phyloP scores from a whole-genome alignment of 2,888 invertebrate genomes.

The Lasioglossum morio region DNA sequence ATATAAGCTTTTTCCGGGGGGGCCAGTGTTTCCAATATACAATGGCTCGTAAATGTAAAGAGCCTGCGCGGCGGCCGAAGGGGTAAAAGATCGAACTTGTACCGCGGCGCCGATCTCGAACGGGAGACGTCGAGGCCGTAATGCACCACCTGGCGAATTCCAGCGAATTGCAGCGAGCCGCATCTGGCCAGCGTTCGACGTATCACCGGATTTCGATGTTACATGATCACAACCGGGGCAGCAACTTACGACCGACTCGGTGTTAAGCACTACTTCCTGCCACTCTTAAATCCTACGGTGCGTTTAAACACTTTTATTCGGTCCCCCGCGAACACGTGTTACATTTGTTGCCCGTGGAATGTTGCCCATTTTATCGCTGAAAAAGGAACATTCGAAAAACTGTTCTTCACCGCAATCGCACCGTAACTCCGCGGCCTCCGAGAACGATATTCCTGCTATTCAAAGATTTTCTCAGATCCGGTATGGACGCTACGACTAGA shows the following conservation, averaged over 20 bases:
- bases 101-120: background rate
- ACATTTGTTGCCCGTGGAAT: background rate
- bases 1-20: conserved; percentile 62
- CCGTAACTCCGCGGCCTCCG: background rate
- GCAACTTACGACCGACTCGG: conserved; percentile 21
- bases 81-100: conserved; percentile 6
- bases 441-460: background rate
- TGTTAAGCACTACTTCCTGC: conserved; percentile 13
- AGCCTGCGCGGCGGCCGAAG: background rate
- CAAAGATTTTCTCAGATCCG: background rate
- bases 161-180: conserved; percentile 14
- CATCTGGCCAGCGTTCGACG: conserved; percentile 25
- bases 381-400: background rate
- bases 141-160: conserved; percentile 24
- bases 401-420: background rate
- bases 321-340: conserved; percentile 5
- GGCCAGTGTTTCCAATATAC: conserved; percentile 36
- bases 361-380: background rate
- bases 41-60: conserved; percentile 26
- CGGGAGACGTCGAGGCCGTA: conserved; percentile 23
- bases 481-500: background rate
- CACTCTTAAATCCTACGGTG: conserved; percentile 26
- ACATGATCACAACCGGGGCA: conserved; percentile 7
- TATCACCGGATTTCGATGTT: conserved; percentile 12
- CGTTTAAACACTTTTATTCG: background rate